Evolutionary conservation across 2,113 vertebrate species (phyloP), one percentile per base, ranked within the genome.

Genomic region (Oreochromis spilurus): DNA sequence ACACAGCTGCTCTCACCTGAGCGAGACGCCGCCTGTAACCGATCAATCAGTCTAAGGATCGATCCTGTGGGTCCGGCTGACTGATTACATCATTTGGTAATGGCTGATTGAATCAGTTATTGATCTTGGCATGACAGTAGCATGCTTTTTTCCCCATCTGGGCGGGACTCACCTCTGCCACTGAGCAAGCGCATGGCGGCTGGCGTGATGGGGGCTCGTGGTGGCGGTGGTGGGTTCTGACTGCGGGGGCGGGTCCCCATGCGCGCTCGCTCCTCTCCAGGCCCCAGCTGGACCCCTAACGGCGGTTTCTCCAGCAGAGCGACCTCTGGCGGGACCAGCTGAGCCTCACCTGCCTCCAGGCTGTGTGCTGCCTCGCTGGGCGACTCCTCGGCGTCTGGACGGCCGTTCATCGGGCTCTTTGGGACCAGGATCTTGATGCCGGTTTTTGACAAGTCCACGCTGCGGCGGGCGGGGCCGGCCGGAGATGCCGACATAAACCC

Each of bases 391-490:
- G 97, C 95, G n/a, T 98, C 93, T 77, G 96, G 97, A 65, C 97
- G 97, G 91, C 95, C 97, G 93, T 97, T 98, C 95, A 99, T 96
- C 5, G 98, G 98, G 90, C 98, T 99, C 95, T 98, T 99, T 34
- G 99, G 99, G 89, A 99, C 98, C 50, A 99, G 96, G 79, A 99
- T 99, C 96, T 99, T 99, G 86, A 99, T 99, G 58, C 98, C 98
- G 17, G 97, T 97, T 92, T 97, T 98, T 45, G 97, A 94, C 45
- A 99, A 97, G 95, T 99, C 98, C 97, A 99, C 95, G 34, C 97
- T 97, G 93, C 97, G 97, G 81, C 97, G 97, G 81, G 95, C 91
- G 1, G 96, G 92, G 16, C 91, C 83, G 16, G 95, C 94, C 2
- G 93, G 91, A 1, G 92, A 45, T 1, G 12, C 45, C 0, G 88